Evolutionary conservation across 2,888 invertebrate genomes (phyloP), one percentile per base, ranked within the genome.

Genomic region (Eurytoma adleriae): DNA sequence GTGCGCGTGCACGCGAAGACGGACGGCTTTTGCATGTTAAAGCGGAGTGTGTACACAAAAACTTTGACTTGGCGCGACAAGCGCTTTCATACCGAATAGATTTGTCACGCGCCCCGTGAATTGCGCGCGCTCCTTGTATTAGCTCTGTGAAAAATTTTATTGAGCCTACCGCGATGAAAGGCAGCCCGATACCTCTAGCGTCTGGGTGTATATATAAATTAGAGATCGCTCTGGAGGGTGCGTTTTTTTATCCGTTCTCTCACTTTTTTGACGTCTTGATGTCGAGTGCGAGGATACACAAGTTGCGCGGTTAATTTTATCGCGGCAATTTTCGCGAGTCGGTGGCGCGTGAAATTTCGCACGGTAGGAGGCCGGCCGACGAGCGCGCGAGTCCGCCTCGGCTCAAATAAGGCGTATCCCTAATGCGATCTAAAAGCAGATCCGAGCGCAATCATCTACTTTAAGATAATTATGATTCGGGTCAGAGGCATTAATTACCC

Each of bases 11-110:
- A 57, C 74, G 64, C 69, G 57, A 74, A 69, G 69, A 79, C 50
- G 69, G 64, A 79, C 70, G 73, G 79, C 64, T 74, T 70, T 79
- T 54, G 69, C 64, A 61, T 61, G 61, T 79, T 79, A 74, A 79
- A 79, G 79, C 64, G 72, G 64, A 74, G 64, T 74, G 27, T 67
- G 27, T 67, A 57, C 67, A 48, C 56, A 62, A 64, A 73, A 74
- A 69, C 57, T 62, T 64, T 27, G 54, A 70, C 16, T 16, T 13
- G 64, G 14, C 13, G 20, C 16, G 54, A 27, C 73, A 5, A 16
- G 27, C 24, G 64, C 57, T 79, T 74, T 62, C 74, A 74, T 61
- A 69, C 14, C 30, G 74, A 79, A 79, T 79, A 69, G 62, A 79
- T 79, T 70, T 70, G 74, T 64, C 57, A 40, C 40, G 68, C 57